Evolutionary conservation across 2,888 invertebrate genomes (phyloP).

Genomic region (Ctena decussata): DNA sequence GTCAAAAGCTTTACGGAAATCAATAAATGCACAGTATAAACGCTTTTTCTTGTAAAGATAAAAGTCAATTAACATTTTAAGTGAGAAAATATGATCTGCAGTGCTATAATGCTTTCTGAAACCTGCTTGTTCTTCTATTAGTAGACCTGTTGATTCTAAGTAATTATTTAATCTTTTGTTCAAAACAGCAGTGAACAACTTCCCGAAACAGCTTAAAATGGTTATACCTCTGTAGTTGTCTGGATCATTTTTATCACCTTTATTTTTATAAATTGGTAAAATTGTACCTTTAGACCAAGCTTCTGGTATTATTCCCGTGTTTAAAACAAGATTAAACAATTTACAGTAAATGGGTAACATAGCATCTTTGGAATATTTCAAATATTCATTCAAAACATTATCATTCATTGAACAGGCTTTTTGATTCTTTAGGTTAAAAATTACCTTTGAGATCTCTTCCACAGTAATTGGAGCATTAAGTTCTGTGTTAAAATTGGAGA

Average conservation of each 20-base stretch:
- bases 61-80: neutral
- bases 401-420: slow-evolving; percentile 6
- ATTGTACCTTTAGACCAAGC: too few relatives aligned
- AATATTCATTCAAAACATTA: slow-evolving; percentile 1
- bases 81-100: neutral
- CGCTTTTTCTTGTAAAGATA: too few relatives aligned
- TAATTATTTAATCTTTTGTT: neutral
- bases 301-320: neutral
- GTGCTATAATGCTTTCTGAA: slow-evolving; percentile 1
- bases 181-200: neutral
- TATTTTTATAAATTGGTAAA: neutral
- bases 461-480: slow-evolving; percentile 2
- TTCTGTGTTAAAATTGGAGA: neutral
- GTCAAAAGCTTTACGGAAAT: neutral
- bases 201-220: slow-evolving; percentile 7
- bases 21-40: too few relatives aligned
- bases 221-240: too few relatives aligned
- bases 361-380: neutral
- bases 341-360: neutral
- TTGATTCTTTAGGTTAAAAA: neutral
- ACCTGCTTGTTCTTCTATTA: neutral
- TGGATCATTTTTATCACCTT: neutral
- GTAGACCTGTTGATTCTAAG: too few relatives aligned
- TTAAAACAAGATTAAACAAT: slow-evolving; percentile 2
- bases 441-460: neutral